Base-by-base conservation (phyloP, 2,797 vertebrate genomes). In the Buceros bicornis region DNA sequence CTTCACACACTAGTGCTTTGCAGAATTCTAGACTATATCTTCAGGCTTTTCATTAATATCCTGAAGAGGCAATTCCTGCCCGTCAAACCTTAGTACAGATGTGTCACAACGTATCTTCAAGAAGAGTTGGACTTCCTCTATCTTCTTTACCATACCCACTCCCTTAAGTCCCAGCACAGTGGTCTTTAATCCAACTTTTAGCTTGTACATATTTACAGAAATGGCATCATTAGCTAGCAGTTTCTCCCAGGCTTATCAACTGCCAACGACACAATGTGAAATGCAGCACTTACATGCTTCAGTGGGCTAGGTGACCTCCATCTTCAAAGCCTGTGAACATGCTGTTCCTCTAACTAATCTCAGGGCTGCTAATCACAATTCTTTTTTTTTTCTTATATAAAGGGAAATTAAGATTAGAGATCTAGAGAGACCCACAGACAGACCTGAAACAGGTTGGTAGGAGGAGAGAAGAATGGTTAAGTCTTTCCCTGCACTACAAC, bases 271-370 rank as follows among this genome's bases (percentile, higher is more conserved):
- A 10, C 64, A 47, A 42, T 0, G 0, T 19, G 20, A 91, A 89
- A 16, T 1, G 17, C 78, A 95, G 93, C n/a, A 93, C 92, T 89
- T 73, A 85, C 60, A 93, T 2, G 71, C 84, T 92, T 80, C 77
- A 84, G 62, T 78, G 64, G 56, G 78, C n/a, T 45, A 89, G 82
- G 53, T 93, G 93, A 95, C 89, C 89, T 95, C 89, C 67, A 91
- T 79, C 74, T 67, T 82, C 65, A 85, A 58, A 91, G 60, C 47
- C 50, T 73, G 43, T 17, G 84, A 95, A 90, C 71, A 71, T 26
- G 40, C 40, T 87, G 84, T 87, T 94, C 91, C 79, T 89, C 3
- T 40, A 82, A 79, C 60, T 92, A 82, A 80, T 93, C 71, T 73
- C 72, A 73, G 82, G 56, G 70, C 19, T 67, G 35, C 40, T 72